phyloP scores from a whole-genome alignment of 2,113 vertebrate species.

The Oceanodroma tethys region DNA sequence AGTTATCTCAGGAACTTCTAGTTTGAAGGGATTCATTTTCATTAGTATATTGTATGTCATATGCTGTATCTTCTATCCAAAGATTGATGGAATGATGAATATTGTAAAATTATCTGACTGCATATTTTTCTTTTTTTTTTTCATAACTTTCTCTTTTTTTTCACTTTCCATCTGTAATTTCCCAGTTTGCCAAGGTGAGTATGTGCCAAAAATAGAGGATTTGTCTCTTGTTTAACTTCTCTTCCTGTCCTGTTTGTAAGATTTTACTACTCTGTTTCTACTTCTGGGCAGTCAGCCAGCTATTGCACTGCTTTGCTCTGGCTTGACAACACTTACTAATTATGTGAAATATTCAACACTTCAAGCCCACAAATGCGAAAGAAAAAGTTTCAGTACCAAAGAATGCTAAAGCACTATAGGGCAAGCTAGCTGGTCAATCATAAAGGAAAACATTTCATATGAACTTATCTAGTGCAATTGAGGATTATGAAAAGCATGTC shows the following conservation, averaged over 20 bases:
- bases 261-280: constrained; percentile 58
- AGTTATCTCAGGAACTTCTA: neutral
- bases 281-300: constrained; percentile 51
- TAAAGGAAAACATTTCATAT: neutral
- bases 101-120: neutral
- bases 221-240: constrained; percentile 62
- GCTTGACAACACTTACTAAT: constrained; percentile 60
- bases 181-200: constrained; percentile 26
- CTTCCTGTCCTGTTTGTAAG: constrained; percentile 55
- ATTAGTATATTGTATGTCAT: neutral
- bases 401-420: neutral
- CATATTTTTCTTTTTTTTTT: neutral
- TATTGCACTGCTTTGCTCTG: constrained; percentile 12
- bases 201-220: constrained; percentile 42
- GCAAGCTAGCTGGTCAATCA: neutral
- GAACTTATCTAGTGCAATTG: neutral
- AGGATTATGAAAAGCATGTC: neutral
- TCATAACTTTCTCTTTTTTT: neutral
- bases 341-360: constrained; percentile 41
- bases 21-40: neutral
- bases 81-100: neutral
- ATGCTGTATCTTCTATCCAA: neutral
- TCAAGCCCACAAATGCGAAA: neutral
- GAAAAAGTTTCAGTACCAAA: constrained; percentile 3
- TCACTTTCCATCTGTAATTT: constrained; percentile 34